Evolutionary conservation across 2,113 vertebrate genomes (phyloP), one percentile per base, ranked within the genome.

Genomic region (Otocyon megalotis): DNA sequence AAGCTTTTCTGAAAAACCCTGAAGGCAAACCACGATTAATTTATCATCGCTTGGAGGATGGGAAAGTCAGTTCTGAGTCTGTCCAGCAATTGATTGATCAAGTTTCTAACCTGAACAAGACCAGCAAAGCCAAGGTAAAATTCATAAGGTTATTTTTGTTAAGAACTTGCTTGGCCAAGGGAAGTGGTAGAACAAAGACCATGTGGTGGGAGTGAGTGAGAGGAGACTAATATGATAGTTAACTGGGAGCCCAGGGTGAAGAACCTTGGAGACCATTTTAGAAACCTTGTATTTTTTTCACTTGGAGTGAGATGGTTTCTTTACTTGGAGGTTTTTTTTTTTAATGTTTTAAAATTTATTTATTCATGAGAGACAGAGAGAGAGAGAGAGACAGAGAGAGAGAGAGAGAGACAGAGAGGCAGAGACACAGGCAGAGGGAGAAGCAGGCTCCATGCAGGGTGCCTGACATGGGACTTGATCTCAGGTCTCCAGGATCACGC

Each of bases 1-100:
- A 99, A 98, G 99, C 99, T 54, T 99, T 99, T 98, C 98, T 99
- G 98, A 99, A 99, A 98, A 99, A 99, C 97, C 98, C 99, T 15
- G 99, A 99, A 87, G 99, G 99, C 93, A 99, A 99, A 67, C 99
- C 99, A 5, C 98, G 99, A 48, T 98, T 99, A 82, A 99, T 99
- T 83, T 99, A 99, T 98, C 99, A 99, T 98, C 98, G 98, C 87
- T 98, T 98, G 19, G 99, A 98, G 76, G 98, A 99, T 50, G 99
- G 98, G 56, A 96, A 97, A 95, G 97, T 93, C 92, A 97, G 98
- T 97, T 99, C 99, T 1, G 98, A 97, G 48, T 98, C 99, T 14
- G 98, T 99, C 93, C 99, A 99, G 69, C 99, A 99, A n/a, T 97
- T 99, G 77, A 98, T 99, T 60, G 99, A 99, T 80, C 99, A 99